phyloP scores from a whole-genome alignment of 2,888 invertebrate species.

The Acholoe squamosa region DNA sequence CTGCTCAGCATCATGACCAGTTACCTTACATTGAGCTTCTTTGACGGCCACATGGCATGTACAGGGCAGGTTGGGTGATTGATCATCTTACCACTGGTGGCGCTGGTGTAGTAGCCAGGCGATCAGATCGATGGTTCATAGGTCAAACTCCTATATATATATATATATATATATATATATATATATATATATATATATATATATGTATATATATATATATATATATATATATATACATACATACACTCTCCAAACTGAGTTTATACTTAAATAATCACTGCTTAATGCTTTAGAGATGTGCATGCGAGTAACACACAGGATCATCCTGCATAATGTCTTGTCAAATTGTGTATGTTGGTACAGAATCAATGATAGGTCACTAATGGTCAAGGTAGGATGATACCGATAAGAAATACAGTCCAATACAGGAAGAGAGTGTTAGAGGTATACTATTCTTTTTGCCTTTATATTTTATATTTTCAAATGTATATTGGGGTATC shows the following conservation, averaged over 20 bases:
- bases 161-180: neutral
- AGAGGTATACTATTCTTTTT: too few relatives aligned
- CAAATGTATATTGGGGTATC: too few relatives aligned
- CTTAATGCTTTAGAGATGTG: neutral
- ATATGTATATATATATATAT: neutral
- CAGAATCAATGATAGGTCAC: neutral
- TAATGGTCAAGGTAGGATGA: too few relatives aligned
- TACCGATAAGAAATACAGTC: too few relatives aligned
- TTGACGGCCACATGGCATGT: too few relatives aligned
- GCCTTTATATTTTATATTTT: too few relatives aligned
- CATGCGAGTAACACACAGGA: neutral
- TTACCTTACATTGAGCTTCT: too few relatives aligned
- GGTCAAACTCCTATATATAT: neutral
- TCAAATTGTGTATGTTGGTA: neutral
- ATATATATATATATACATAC: neutral
- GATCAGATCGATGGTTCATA: constrained; percentile 4
- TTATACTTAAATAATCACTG: neutral
- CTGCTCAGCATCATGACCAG: too few relatives aligned
- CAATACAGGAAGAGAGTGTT: too few relatives aligned
- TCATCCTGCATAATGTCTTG: neutral
- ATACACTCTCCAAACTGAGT: neutral
- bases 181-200: neutral
- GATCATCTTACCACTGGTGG: constrained; percentile 20
- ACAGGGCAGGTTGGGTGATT: neutral
- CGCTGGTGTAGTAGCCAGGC: neutral